These are phyloP conservation scores for Triplophysa bombifrons DNA, from an alignment of 2,797 vertebrate genomes.

Conservation along the genomic window DNA sequence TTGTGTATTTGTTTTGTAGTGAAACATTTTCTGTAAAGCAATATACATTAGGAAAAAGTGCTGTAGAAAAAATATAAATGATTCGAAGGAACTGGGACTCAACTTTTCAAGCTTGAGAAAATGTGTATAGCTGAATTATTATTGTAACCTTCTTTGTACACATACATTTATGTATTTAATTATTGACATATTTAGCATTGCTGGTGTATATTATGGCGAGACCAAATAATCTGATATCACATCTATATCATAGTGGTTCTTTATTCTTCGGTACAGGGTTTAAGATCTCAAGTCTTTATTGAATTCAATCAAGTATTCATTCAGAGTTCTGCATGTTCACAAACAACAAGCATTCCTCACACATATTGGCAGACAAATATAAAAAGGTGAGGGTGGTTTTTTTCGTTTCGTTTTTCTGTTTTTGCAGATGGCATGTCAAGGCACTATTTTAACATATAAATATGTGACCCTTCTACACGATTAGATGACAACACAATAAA, in stretches of 20 bases:
- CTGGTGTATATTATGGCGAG: too few species aligned
- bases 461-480: slow-evolving; percentile 51
- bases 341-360: slow-evolving; percentile 66
- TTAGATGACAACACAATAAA: slow-evolving; percentile 51
- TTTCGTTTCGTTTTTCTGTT: slow-evolving; percentile 1
- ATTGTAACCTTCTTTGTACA: too few species aligned
- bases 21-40: too few species aligned
- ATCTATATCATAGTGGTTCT: slow-evolving; percentile 2
- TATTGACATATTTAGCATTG: too few species aligned
- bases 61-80: too few species aligned
- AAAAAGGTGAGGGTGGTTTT: slow-evolving; percentile 62
- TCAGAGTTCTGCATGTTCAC: slow-evolving; percentile 64
- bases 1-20: too few species aligned
- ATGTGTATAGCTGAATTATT: too few species aligned
- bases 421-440: slow-evolving; percentile 65
- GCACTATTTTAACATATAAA: slow-evolving; percentile 70
- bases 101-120: too few species aligned
- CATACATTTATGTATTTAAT: too few species aligned
- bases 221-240: not conserved
- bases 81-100: too few species aligned
- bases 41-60: too few species aligned
- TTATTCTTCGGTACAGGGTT: slow-evolving; percentile 47
- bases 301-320: slow-evolving; percentile 52
- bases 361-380: slow-evolving; percentile 59
- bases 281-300: slow-evolving; percentile 46